These are phyloP conservation scores for Rhinolophus sinicus DNA, from an alignment of 2,113 vertebrate genomes.

Conservation along the genomic window DNA sequence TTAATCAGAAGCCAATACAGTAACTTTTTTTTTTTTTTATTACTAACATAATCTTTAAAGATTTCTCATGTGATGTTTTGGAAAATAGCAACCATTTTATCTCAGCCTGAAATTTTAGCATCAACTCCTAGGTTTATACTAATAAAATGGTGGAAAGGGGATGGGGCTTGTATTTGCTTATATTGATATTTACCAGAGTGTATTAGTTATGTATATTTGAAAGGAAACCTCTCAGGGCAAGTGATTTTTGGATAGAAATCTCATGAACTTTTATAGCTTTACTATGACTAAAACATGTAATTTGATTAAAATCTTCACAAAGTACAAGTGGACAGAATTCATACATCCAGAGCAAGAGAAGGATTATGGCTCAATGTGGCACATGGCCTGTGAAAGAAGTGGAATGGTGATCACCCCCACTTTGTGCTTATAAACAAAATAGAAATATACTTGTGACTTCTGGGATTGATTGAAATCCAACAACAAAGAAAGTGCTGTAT, in stretches of 20 bases:
- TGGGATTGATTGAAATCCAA: not conserved
- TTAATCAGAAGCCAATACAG: not conserved
- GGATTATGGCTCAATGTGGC: not conserved
- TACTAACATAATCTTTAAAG: not conserved
- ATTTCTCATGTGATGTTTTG: not conserved
- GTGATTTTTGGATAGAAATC: not conserved
- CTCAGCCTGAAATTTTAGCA: not conserved
- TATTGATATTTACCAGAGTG: not conserved
- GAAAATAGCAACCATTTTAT: not conserved
- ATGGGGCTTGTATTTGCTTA: not conserved
- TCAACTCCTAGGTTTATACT: not conserved
- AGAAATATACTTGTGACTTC: not conserved
- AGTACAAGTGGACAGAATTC: not conserved
- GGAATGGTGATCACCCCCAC: fast-evolving
- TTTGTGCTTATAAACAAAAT: not conserved
- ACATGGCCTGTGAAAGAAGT: not conserved
- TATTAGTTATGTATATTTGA: not conserved
- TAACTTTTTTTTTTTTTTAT: not conserved
- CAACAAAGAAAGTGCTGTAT: not conserved
- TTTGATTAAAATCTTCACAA: not conserved
- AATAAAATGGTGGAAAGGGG: not conserved
- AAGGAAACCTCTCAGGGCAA: not conserved
- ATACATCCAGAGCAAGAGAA: not conserved
- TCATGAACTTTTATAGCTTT: not conserved
- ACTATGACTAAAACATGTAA: not conserved